phyloP scores from a whole-genome alignment of 2,113 vertebrate genomes.

The Toxotes jaculatrix region DNA sequence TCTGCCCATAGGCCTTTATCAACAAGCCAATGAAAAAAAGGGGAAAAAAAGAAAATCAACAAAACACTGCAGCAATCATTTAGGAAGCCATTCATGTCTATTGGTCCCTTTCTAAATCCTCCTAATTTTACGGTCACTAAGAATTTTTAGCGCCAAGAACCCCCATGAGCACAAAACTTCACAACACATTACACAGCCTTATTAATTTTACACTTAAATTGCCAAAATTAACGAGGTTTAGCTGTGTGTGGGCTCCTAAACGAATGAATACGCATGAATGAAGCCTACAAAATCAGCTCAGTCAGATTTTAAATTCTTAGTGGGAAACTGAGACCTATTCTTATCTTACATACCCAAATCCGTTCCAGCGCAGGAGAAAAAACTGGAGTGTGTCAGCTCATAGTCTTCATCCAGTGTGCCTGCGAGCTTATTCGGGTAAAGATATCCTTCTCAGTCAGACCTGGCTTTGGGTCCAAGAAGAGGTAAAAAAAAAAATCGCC shows the following conservation, averaged over 20 bases:
- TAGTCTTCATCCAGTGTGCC: conserved; percentile 66
- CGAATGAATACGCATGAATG: conserved; percentile 58
- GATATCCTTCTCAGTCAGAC: conserved; percentile 69
- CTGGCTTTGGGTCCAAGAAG: conserved; percentile 51
- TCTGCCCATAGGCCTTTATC: neutral
- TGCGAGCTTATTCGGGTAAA: conserved; percentile 63
- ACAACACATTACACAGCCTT: conserved; percentile 55
- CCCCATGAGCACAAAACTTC: conserved; percentile 68
- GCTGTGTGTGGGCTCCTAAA: conserved; percentile 45
- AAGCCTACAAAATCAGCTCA: conserved; percentile 64
- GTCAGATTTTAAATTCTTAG: conserved; percentile 58
- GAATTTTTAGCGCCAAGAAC: conserved; percentile 46
- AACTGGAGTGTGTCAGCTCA: conserved; percentile 81
- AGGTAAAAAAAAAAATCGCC: neutral
- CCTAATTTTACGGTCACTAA: conserved; percentile 64
- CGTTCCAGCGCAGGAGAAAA: conserved; percentile 60
- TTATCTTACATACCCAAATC: conserved; percentile 76
- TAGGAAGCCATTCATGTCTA: conserved; percentile 61
- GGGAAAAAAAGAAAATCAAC: conserved; percentile 36
- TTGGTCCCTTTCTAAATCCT: conserved; percentile 50
- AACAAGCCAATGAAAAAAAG: conserved; percentile 29
- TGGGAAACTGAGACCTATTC: conserved; percentile 46
- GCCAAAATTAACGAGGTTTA: conserved; percentile 48
- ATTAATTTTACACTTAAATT: conserved; percentile 65
- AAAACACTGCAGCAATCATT: conserved; percentile 68